Evolutionary conservation across 2,797 vertebrate genomes (phyloP).

Genomic region (Cirrhinus molitorella): DNA sequence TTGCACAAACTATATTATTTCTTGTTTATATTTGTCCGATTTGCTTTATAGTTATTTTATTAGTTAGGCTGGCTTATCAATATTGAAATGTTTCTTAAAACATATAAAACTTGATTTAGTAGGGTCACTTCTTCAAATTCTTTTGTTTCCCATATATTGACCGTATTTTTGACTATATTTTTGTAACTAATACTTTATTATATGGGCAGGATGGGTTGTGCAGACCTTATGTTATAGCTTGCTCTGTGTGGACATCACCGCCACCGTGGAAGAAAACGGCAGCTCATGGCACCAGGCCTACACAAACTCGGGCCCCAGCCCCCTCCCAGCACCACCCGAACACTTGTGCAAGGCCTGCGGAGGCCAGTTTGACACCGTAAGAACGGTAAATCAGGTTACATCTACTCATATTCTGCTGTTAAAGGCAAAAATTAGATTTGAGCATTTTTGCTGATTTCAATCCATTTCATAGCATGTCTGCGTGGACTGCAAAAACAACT

Average conservation of each 20-base stretch:
- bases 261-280: constrained; percentile 78
- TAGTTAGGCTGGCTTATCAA: background rate
- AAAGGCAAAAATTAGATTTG: background rate
- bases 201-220: constrained; percentile 68
- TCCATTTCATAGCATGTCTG: constrained; percentile 63
- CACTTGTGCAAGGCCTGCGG: constrained; percentile 85
- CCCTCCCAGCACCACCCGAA: constrained; percentile 76
- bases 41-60: background rate
- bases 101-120: background rate
- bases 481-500: constrained; percentile 69
- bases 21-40: background rate
- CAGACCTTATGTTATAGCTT: constrained; percentile 86
- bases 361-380: constrained; percentile 68
- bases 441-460: background rate
- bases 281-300: constrained; percentile 79
- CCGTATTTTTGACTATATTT: too few species aligned
- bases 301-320: constrained; percentile 84
- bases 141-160: background rate
- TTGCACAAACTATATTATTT: background rate
- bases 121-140: background rate
- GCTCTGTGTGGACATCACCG: constrained; percentile 83
- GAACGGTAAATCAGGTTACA: constrained; percentile 77
- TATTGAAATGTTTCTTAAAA: background rate
- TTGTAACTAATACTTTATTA: background rate
- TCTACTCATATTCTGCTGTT: background rate